Evolutionary conservation across 1,140 invertebrate species (phyloP).

Genomic region (Rhopalosiphum padi): DNA sequence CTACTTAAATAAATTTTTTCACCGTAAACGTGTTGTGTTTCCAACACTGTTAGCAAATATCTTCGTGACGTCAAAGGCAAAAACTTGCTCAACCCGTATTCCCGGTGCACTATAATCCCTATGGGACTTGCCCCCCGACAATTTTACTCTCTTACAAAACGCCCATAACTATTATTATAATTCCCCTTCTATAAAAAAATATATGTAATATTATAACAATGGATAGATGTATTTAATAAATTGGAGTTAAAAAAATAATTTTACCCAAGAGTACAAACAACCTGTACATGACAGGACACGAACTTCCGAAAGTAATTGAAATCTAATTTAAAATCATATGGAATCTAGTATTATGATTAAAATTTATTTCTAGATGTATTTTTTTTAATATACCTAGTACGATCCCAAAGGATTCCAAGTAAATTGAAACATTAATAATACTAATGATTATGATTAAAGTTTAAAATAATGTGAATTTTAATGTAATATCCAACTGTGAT

Average conservation of each 20-base stretch:
- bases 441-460: not conserved
- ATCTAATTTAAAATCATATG: slow-evolving; percentile 38
- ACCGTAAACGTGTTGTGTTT: slow-evolving; percentile 53
- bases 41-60: slow-evolving; percentile 56
- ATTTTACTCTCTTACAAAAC: slow-evolving; percentile 51
- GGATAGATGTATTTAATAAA: slow-evolving; percentile 24
- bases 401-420: not conserved
- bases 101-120: slow-evolving; percentile 47
- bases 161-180: slow-evolving; percentile 41
- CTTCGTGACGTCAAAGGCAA: slow-evolving; percentile 55
- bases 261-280: slow-evolving; percentile 45
- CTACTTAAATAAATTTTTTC: not conserved
- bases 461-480: slow-evolving; percentile 9
- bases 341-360: not conserved
- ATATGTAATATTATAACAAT: slow-evolving; percentile 1
- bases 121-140: slow-evolving; percentile 47
- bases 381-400: not conserved
- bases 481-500: not conserved
- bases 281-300: slow-evolving; percentile 35
- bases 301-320: slow-evolving; percentile 47
- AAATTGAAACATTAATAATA: slow-evolving; percentile 13
- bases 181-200: not conserved
- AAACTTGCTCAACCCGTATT: slow-evolving; percentile 54
- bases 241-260: slow-evolving; percentile 49
- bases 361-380: not conserved